Base-by-base conservation (phyloP, 2,113 vertebrate genomes). In the Hipposideros armiger region DNA sequence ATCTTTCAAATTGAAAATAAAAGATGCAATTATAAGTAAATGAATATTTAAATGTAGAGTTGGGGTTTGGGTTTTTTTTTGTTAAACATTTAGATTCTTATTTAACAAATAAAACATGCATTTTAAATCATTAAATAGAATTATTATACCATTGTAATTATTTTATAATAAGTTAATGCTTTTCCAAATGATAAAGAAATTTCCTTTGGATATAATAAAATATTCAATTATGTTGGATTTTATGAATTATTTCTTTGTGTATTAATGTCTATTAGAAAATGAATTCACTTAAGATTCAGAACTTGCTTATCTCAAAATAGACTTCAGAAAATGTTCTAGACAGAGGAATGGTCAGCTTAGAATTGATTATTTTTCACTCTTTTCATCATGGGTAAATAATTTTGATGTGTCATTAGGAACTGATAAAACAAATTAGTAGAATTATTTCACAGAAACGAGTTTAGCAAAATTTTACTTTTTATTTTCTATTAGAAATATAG, bases 1-100 rank as follows among this genome's bases (percentile, higher is more conserved):
- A 98, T 99, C 98, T 93, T 95, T 92, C 42, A 95, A 96, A 96
- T n/a, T 87, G 95, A 98, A 98, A 98, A 98, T 94, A 98, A 97
- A 97, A 95, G 54, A 96, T 97, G 86, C 73, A 98, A 94, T 97
- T 98, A 77, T 97, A 90, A 97, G 81, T 96, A 98, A 97, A 80
- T 96, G 98, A 97, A 95, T 42, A 87, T 91, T 96, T 69, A 92
- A 40, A 0, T 93, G 42, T 77, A 72, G 84, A 83, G 17, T 73
- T 40, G 26, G 56, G 17, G 4, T 40, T 69, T 16, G 36, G 36
- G 36, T 42, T 13, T 16, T 60, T 17, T 40, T 60, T 70, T 72
- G n/a, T 30, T 24, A 20, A 74, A 42, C 5, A 28, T 92, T 95
- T 52, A 85, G 8, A 32, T 87, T 32, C 70, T 45, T 8, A 60